A percentile compares a stretch with the other conserved stretches of the same genome.
Evolutionary conservation across 2,888 invertebrate species (phyloP).

Genomic region (Vanessa cardui): DNA sequence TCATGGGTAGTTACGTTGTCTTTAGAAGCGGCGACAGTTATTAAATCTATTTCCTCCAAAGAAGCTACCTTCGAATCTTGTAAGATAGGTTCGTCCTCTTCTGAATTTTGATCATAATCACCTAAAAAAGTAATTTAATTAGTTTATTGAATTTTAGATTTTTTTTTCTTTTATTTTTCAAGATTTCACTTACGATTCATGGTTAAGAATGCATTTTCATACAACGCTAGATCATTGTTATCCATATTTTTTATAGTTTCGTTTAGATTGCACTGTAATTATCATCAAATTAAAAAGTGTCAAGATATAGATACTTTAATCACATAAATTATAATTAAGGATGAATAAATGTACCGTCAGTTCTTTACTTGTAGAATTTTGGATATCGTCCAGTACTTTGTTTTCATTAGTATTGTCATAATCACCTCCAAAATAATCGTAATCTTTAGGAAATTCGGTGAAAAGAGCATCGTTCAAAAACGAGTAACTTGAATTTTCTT

Average conservation of each 20-base stretch:
- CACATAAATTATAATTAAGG: background rate
- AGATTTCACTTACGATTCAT: constrained; percentile 62
- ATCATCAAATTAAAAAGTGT: background rate
- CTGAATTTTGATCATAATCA: constrained; percentile 71
- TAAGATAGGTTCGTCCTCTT: constrained; percentile 63
- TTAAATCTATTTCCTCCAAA: constrained; percentile 68
- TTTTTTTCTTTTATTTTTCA: too few species aligned
- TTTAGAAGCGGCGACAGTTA: constrained; percentile 53
- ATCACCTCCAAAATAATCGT: constrained; percentile 11
- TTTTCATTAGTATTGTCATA: constrained; percentile 12
- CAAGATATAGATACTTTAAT: background rate
- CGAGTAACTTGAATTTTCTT: constrained; percentile 56
- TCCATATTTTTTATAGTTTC: constrained; percentile 30
- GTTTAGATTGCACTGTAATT: constrained; percentile 13
- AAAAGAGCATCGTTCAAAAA: constrained; percentile 50
- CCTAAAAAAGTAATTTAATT: constrained; percentile 48
- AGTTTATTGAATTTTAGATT: background rate
- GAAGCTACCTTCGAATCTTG: constrained; percentile 65
- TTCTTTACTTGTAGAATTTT: background rate
- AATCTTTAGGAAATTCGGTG: constrained; percentile 48
- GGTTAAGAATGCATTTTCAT: constrained; percentile 53
- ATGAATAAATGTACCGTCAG: background rate
- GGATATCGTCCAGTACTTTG: background rate
- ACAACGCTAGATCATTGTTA: constrained; percentile 40
- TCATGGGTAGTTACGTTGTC: constrained; percentile 25